A percentile compares a stretch with the other conserved stretches of the same genome.
These are phyloP conservation scores for Coenonympha arcania DNA, from an alignment of 2,888 invertebrate species.

Conservation along the genomic window DNA sequence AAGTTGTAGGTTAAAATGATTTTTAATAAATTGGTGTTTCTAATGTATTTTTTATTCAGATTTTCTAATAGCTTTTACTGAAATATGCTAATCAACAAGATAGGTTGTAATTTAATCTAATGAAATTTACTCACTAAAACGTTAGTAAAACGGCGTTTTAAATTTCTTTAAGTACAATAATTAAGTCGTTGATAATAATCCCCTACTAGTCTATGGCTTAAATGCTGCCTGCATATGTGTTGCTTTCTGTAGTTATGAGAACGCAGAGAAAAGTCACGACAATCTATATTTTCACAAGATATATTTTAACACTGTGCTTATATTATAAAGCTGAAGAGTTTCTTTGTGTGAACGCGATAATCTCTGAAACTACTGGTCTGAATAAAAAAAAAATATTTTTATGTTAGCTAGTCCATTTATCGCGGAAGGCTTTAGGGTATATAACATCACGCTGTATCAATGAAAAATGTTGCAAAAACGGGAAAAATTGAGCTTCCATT, in stretches of 20 bases:
- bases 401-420: too few species aligned
- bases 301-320: not conserved
- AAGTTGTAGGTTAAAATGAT: not conserved
- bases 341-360: too few species aligned
- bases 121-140: slow-evolving; percentile 4
- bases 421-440: too few species aligned
- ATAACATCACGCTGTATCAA: too few species aligned
- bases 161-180: slow-evolving; percentile 16
- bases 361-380: too few species aligned
- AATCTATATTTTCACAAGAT: not conserved
- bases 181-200: slow-evolving; percentile 13
- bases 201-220: not conserved
- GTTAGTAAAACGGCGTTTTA: slow-evolving; percentile 11
- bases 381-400: too few species aligned
- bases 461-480: too few species aligned
- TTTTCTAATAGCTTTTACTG: not conserved
- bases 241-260: not conserved
- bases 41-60: slow-evolving; percentile 2
- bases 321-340: too few species aligned
- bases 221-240: slow-evolving; percentile 6
- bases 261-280: slow-evolving; percentile 2
- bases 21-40: slow-evolving; percentile 3
- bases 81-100: slow-evolving; percentile 2
- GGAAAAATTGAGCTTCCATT: too few species aligned
- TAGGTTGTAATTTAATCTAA: slow-evolving; percentile 2